These are phyloP conservation scores for Etheostoma nigrum DNA, from an alignment of 2,797 vertebrate species.

Conservation along the genomic window DNA sequence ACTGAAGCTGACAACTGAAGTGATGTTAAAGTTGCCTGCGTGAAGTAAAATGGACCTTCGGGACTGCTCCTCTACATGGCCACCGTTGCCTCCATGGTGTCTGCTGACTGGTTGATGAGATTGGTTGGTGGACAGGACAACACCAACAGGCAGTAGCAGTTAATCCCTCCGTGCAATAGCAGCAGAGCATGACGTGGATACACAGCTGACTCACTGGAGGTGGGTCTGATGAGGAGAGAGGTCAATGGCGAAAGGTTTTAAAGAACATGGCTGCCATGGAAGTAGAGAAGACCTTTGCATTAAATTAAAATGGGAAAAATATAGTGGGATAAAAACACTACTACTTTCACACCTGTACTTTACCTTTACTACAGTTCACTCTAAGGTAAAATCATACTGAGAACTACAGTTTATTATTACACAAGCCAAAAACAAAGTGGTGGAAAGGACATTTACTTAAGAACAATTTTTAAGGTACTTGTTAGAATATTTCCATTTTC, in stretches of 20 bases:
- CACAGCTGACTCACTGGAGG: slow-evolving; percentile 38
- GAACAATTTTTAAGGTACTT: too few relatives aligned
- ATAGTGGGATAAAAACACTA: background rate
- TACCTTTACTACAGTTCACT: background rate
- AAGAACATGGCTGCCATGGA: slow-evolving; percentile 15
- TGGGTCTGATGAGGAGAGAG: slow-evolving; percentile 24
- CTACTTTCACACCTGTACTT: too few relatives aligned
- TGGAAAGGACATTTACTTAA: too few relatives aligned
- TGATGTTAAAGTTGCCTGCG: slow-evolving; percentile 41
- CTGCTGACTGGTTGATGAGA: slow-evolving; percentile 46
- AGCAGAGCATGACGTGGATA: slow-evolving; percentile 38
- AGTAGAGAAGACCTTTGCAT: background rate
- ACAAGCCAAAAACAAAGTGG: too few relatives aligned
- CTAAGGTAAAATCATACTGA: background rate
- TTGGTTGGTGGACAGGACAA: slow-evolving; percentile 44
- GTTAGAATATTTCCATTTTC: too few relatives aligned
- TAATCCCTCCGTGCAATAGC: slow-evolving; percentile 62
- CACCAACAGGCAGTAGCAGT: slow-evolving; percentile 28
- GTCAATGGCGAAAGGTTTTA: slow-evolving; percentile 43
- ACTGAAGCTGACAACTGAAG: slow-evolving; percentile 47
- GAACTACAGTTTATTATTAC: background rate
- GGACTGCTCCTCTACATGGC: slow-evolving; percentile 20
- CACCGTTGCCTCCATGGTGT: slow-evolving; percentile 23
- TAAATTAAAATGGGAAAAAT: background rate
- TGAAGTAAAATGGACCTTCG: slow-evolving; percentile 44